Conservation (phyloP, 1,140 invertebrate genomes). For the Cheumatopsyche charites region DNA sequence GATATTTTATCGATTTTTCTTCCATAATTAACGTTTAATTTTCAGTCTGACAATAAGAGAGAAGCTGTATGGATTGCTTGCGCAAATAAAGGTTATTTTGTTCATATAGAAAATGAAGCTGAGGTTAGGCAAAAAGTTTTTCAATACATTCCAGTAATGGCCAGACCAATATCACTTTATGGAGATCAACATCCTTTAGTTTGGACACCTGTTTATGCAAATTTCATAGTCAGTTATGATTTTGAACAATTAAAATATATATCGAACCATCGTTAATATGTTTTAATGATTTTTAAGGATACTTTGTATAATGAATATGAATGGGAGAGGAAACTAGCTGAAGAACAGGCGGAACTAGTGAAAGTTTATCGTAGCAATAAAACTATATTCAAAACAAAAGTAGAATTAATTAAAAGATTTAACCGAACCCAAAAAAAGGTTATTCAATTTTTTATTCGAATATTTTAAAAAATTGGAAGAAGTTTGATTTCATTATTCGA, state of each 20-base stretch:
- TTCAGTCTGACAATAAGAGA: constrained; percentile 70
- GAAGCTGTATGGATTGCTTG: constrained; percentile 98
- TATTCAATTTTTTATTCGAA: constrained; percentile 12
- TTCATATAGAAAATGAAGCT: constrained; percentile 88
- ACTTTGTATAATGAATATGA: constrained; percentile 87
- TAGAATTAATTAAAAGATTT: constrained; percentile 64
- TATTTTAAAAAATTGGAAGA: neutral
- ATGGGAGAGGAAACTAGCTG: constrained; percentile 82
- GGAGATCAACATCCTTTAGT: constrained; percentile 78
- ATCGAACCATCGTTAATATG: too few species aligned
- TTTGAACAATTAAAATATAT: too few species aligned
- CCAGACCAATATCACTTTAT: constrained; percentile 82
- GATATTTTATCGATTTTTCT: neutral
- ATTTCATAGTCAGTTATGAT: constrained; percentile 80
- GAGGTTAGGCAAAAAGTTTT: constrained; percentile 94
- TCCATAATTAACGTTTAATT: neutral
- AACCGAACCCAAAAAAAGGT: constrained; percentile 53
- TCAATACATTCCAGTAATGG: constrained; percentile 90
- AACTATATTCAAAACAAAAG: constrained; percentile 60
- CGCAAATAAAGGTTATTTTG: constrained; percentile 91
- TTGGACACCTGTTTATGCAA: constrained; percentile 92
- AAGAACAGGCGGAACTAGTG: constrained; percentile 75
- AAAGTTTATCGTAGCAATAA: constrained; percentile 65
- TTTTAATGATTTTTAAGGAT: constrained; percentile 72
- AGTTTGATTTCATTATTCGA: constrained; percentile 21